Base-by-base conservation (phyloP, 2,113 vertebrate genomes). In the Grus americana region DNA sequence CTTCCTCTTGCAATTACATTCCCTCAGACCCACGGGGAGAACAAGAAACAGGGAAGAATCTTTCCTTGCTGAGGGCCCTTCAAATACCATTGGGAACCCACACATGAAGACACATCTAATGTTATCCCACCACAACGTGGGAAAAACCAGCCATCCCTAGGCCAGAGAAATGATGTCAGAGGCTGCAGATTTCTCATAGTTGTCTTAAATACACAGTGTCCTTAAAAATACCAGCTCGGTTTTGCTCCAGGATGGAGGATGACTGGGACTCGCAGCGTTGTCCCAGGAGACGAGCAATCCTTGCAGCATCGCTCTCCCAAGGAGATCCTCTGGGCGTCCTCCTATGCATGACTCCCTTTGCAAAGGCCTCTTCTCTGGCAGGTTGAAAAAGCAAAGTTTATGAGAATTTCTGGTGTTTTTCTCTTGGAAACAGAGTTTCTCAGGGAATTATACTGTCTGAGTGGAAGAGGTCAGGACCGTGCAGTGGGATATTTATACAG, bases 401-500 rank as follows among this genome's bases (percentile, higher is more conserved):
- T 75, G 90, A 46, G 88, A 82, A 75, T 68, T 72, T 38, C 61
- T 47, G 2, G 13, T 57, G 85, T 11, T 68, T 85, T 82, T 52
- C 61, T 66, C 55, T 58, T 52, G 87, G 61, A 95, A 95, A 44
- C 17, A 24, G 86, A 61, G 36, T 84, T 91, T 91, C 80, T 84
- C 93, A 91, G 84, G 73, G 93, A 87, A 19, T 84, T 30, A 2
- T 0, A 4, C 52, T 75, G 68, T 27, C 49, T 6, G 5, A 65
- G 79, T 72, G 82, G 92, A 90, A 85, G 85, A 79, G 93, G 65
- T 89, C 78, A 67, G 58, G 80, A 44, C 20, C 80, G 38, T 4
- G n/a, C 50, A 29, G 81, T 6, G 30, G 83, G 81, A 36, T 93
- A 36, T 88, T 95, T 93, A 17, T 34, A 14, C 95, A 95, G 92